Evolutionary conservation across 2,888 invertebrate genomes (phyloP).

Genomic region (Idaea biselata): DNA sequence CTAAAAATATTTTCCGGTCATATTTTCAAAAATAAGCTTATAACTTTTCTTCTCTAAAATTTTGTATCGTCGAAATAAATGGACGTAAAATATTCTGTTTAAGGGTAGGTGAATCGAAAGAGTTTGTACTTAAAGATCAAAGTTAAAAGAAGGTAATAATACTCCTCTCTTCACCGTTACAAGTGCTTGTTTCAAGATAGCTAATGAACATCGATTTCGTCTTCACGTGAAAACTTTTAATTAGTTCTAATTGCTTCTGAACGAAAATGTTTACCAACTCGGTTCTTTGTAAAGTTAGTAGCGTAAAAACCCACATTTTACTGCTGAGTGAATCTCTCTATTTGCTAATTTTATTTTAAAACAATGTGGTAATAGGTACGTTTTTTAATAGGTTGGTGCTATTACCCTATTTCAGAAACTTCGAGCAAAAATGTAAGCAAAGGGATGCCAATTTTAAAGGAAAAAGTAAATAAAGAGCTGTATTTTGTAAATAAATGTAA

Average conservation of each 20-base stretch:
- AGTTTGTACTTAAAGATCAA: background rate
- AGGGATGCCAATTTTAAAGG: too few relatives aligned
- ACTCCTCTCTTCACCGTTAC: constrained; percentile 9
- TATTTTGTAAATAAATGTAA: too few relatives aligned
- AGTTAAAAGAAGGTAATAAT: background rate
- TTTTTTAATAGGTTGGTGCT: too few relatives aligned
- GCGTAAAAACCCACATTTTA: background rate
- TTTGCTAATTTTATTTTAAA: background rate
- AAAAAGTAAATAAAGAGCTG: too few relatives aligned
- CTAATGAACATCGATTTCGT: constrained; percentile 22
- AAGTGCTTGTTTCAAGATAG: constrained; percentile 10
- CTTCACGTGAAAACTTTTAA: constrained; percentile 22
- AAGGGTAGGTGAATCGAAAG: background rate
- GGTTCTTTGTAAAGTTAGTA: background rate
- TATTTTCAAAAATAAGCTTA: too few relatives aligned
- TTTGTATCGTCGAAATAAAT: too few relatives aligned
- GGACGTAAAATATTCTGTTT: too few relatives aligned
- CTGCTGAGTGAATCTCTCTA: background rate
- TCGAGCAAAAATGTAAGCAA: too few relatives aligned
- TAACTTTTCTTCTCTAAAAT: too few relatives aligned
- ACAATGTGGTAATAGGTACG: background rate
- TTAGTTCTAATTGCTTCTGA: constrained; percentile 28
- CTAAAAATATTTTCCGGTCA: too few relatives aligned
- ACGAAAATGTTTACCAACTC: constrained; percentile 17
- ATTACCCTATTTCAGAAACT: too few relatives aligned